Evolutionary conservation across 2,797 vertebrate genomes (phyloP).

Genomic region (Borostomias antarcticus): DNA sequence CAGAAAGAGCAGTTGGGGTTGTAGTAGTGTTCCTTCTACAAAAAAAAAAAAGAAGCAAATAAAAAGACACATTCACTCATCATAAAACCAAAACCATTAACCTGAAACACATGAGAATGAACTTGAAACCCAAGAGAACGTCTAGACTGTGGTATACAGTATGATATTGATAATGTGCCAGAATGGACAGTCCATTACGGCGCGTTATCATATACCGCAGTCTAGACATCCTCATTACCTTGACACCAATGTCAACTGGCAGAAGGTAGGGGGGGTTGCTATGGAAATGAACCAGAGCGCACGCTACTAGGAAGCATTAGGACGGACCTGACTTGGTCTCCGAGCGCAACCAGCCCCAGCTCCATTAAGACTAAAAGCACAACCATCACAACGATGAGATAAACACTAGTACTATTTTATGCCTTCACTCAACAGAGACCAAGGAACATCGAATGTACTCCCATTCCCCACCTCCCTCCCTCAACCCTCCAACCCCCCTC

Average conservation of each 20-base stretch:
- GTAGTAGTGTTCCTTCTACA: slow-evolving; percentile 95
- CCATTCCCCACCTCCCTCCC: neutral
- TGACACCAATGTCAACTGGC: slow-evolving; percentile 12
- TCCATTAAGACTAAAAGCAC: neutral
- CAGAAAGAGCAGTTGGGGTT: slow-evolving; percentile 99
- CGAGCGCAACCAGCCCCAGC: neutral
- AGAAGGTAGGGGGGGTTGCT: slow-evolving; percentile 8
- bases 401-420: neutral
- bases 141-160: too few relatives aligned
- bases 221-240: slow-evolving; percentile 15
- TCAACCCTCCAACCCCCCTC: too few relatives aligned
- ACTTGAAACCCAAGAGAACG: too few relatives aligned
- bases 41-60: slow-evolving; percentile 40
- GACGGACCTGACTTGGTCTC: neutral
- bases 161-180: too few relatives aligned
- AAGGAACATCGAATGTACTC: neutral
- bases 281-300: slow-evolving; percentile 5
- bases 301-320: neutral
- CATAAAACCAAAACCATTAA: too few relatives aligned
- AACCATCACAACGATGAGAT: neutral
- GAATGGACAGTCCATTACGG: too few relatives aligned
- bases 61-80: slow-evolving; percentile 33
- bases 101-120: too few relatives aligned
- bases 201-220: too few relatives aligned
- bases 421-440: neutral